A percentile compares a stretch with the other conserved stretches of the same genome.
Evolutionary conservation across 1,140 invertebrate species (phyloP).

Genomic region (Phocides pigmalion): DNA sequence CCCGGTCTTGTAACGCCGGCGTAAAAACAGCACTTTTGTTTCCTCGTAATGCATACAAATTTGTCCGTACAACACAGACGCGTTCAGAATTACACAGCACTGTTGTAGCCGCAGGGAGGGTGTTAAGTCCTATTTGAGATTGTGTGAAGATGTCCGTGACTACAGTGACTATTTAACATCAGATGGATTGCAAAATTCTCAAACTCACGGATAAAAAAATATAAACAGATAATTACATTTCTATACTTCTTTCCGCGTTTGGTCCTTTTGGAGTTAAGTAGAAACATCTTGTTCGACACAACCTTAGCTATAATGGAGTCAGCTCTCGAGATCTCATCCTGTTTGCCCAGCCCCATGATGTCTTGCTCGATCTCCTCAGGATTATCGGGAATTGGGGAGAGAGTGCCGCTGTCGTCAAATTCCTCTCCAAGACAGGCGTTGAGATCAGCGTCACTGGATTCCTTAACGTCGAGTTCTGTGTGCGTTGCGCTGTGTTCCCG

Average conservation of each 20-base stretch:
- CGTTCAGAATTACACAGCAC: no score
- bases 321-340: slow-evolving; percentile 43
- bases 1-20: no score
- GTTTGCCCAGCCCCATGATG: slow-evolving; percentile 8
- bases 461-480: background rate
- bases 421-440: slow-evolving; percentile 22
- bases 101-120: no score
- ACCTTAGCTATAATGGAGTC: slow-evolving; percentile 67
- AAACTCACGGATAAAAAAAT: no score
- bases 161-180: no score
- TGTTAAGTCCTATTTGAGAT: no score
- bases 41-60: no score
- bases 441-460: slow-evolving; percentile 34
- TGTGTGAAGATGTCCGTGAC: no score
- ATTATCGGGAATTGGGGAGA: slow-evolving; percentile 6
- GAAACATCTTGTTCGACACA: slow-evolving; percentile 64
- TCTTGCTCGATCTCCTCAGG: slow-evolving; percentile 4
- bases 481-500: slow-evolving; percentile 32
- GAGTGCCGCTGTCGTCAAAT: slow-evolving; percentile 16
- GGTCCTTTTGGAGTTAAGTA: slow-evolving; percentile 46
- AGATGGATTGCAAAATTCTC: no score
- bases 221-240: slow-evolving; percentile 49
- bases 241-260: slow-evolving; percentile 50
- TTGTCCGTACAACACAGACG: no score
- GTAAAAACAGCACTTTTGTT: no score